phyloP scores from a whole-genome alignment of 2,797 vertebrate genomes.

The Leucoraja ocellata region DNA sequence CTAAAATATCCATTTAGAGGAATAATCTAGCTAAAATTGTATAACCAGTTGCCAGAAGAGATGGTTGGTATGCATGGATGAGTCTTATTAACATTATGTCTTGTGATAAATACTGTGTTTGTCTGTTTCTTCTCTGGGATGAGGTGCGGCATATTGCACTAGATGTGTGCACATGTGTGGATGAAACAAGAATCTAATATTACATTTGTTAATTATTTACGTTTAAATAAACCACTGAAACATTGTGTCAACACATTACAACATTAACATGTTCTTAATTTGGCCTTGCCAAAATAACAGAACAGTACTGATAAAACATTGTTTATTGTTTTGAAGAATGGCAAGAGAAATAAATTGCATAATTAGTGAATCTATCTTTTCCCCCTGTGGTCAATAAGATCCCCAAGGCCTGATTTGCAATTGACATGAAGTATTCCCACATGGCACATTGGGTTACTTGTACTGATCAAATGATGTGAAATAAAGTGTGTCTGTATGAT shows the following conservation, averaged over 20 bases:
- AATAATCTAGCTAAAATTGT: background rate
- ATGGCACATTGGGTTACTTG: background rate
- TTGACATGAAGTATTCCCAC: background rate
- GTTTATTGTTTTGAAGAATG: background rate
- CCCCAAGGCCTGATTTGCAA: background rate
- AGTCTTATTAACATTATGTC: slow-evolving; percentile 1
- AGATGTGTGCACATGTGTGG: background rate
- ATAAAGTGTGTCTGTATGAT: background rate
- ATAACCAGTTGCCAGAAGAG: slow-evolving; percentile 18
- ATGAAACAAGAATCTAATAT: background rate
- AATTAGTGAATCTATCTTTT: background rate
- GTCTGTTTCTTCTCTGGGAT: slow-evolving; percentile 13
- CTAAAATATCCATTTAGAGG: background rate
- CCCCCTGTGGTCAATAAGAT: background rate
- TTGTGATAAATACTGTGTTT: background rate
- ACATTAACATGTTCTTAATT: background rate
- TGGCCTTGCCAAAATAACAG: background rate
- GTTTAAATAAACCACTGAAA: background rate
- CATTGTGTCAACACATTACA: background rate
- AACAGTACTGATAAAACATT: background rate
- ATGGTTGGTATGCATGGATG: background rate
- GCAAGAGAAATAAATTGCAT: background rate
- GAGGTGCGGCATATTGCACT: background rate
- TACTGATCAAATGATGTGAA: slow-evolving; percentile 25
- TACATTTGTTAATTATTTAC: slow-evolving; percentile 19